A percentile compares a stretch with the other conserved stretches of the same genome.
phyloP scores from a whole-genome alignment of 2,113 vertebrate genomes.

The Campylorhamphus procurvoides region DNA sequence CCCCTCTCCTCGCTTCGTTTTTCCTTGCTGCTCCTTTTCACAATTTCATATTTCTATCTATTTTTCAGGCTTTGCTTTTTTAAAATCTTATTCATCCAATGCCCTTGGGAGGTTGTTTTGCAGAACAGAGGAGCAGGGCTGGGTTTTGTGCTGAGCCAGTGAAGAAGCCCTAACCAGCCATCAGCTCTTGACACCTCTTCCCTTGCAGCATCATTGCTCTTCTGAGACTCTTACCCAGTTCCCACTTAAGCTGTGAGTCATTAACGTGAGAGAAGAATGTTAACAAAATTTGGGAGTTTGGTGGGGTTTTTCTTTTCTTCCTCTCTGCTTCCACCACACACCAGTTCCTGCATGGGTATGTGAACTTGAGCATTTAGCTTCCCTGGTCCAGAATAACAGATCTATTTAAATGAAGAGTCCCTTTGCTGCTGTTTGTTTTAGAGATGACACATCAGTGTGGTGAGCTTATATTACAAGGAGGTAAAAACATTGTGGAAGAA shows the following conservation, averaged over 20 bases:
- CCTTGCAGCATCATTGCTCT: neutral
- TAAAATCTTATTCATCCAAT: neutral
- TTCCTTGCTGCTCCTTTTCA: neutral
- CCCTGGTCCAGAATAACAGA: neutral
- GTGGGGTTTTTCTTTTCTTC: neutral
- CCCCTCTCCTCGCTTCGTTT: rapidly evolving
- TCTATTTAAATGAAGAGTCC: neutral
- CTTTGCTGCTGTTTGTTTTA: neutral
- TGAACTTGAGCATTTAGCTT: neutral
- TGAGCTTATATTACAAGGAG: neutral
- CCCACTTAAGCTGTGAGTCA: neutral
- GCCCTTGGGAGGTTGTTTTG: neutral
- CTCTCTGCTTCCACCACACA: neutral
- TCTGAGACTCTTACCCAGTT: neutral
- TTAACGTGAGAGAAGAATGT: neutral
- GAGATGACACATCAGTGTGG: neutral
- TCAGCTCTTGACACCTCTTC: neutral
- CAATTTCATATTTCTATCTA: rapidly evolving
- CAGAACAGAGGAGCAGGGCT: neutral
- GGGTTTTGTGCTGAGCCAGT: neutral
- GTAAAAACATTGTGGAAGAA: neutral
- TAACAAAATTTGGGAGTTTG: neutral
- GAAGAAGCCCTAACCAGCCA: neutral
- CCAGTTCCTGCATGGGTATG: neutral
- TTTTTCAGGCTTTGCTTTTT: neutral